These are phyloP conservation scores for Amphipyra berbera DNA, from an alignment of 2,888 invertebrate genomes.

Conservation along the genomic window DNA sequence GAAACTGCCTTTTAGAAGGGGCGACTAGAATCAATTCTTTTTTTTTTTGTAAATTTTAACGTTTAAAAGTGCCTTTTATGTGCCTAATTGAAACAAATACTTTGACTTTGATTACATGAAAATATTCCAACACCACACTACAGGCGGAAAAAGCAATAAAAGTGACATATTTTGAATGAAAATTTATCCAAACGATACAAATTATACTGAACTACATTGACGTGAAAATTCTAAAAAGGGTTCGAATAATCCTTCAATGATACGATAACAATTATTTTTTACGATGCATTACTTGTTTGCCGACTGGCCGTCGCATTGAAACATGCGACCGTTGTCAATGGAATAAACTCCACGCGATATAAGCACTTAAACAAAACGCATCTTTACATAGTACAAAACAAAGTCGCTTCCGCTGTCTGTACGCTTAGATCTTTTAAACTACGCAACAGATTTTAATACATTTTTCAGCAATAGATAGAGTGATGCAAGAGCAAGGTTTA, in stretches of 20 bases:
- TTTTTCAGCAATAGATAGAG: too few relatives aligned
- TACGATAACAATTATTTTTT: slow-evolving; percentile 66
- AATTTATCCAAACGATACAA: slow-evolving; percentile 37
- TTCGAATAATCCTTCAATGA: slow-evolving; percentile 50
- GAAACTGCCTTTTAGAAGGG: too few relatives aligned
- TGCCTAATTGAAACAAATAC: too few relatives aligned
- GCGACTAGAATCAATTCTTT: too few relatives aligned
- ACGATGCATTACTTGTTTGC: slow-evolving; percentile 54
- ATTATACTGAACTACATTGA: slow-evolving; percentile 55
- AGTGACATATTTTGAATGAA: slow-evolving; percentile 22
- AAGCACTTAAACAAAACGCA: not conserved
- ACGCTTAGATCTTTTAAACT: too few relatives aligned
- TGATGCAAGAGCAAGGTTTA: too few relatives aligned
- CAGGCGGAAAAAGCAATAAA: slow-evolving; percentile 14
- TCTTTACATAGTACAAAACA: too few relatives aligned
- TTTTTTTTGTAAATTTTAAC: too few relatives aligned
- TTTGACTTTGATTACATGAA: slow-evolving; percentile 4
- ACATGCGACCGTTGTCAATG: slow-evolving; percentile 34
- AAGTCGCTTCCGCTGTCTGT: too few relatives aligned
- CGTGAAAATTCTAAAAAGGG: slow-evolving; percentile 55
- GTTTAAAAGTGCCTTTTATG: too few relatives aligned
- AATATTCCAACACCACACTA: slow-evolving; percentile 8
- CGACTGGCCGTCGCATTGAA: slow-evolving; percentile 14
- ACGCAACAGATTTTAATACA: too few relatives aligned
- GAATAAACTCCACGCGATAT: slow-evolving; percentile 1